Conservation (phyloP, 2,113 vertebrate species). For the Tachycineta bicolor region DNA sequence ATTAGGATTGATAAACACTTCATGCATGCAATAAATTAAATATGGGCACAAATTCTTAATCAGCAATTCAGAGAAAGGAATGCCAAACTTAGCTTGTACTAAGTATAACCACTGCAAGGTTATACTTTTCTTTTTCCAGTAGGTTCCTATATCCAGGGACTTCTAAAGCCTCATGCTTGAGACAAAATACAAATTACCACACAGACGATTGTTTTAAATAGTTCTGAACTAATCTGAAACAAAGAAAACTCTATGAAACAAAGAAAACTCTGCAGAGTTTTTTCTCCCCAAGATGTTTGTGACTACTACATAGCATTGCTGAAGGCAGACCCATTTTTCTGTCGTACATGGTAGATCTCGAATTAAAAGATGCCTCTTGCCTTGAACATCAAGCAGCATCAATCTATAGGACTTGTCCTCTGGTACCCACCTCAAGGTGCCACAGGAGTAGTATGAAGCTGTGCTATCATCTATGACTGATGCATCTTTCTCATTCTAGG, state of each 20-base stretch:
- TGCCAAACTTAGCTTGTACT: not conserved
- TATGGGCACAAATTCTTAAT: not conserved
- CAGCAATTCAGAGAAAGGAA: not conserved
- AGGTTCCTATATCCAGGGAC: not conserved
- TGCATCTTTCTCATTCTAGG: not conserved
- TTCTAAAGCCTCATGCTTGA: not conserved
- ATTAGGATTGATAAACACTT: not conserved
- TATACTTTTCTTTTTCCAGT: not conserved
- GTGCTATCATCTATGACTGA: not conserved
- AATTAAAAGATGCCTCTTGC: not conserved
- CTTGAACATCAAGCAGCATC: not conserved
- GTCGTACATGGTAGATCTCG: rapidly evolving
- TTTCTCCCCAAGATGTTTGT: not conserved
- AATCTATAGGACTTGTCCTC: not conserved
- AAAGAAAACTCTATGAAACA: not conserved
- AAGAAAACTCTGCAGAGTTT: not conserved
- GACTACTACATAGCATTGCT: not conserved
- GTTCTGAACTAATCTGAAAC: not conserved
- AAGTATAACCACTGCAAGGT: not conserved
- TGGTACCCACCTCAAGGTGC: not conserved
- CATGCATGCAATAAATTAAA: not conserved
- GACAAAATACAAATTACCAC: not conserved
- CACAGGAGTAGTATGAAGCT: not conserved
- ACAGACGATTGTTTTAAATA: not conserved
- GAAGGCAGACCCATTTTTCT: not conserved